Percentiles rank a stretch among this genome's conserved stretches.
Evolutionary conservation across 1,140 invertebrate species (phyloP).

Genomic region (Helicoverpa zea): DNA sequence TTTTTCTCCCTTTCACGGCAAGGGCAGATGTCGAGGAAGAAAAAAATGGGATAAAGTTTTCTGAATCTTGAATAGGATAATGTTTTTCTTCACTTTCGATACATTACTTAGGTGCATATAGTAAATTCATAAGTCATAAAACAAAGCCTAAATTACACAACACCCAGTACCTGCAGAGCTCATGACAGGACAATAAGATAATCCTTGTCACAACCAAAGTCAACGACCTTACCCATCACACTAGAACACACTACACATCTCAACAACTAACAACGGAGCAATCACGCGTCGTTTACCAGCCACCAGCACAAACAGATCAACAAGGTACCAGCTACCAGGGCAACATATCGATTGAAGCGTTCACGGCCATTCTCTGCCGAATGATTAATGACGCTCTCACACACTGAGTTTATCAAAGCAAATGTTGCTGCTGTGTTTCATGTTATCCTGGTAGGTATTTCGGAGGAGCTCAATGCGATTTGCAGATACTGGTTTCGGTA

Average conservation of each 20-base stretch:
- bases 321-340: background rate
- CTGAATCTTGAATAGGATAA: no score
- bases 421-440: background rate
- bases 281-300: background rate
- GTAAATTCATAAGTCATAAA: no score
- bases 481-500: background rate
- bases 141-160: no score
- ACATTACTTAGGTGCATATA: no score
- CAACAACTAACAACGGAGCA: background rate
- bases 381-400: constrained; percentile 41
- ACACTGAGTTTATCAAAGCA: constrained; percentile 32
- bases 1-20: no score
- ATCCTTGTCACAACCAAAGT: background rate
- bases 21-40: no score
- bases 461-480: background rate
- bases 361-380: background rate
- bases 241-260: background rate
- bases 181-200: no score
- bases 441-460: constrained; percentile 8
- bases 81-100: background rate
- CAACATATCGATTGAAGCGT: constrained; percentile 36
- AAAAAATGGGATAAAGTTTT: no score
- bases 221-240: background rate
- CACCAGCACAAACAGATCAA: constrained; percentile 11
- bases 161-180: no score